Base-by-base conservation (phyloP, 2,797 vertebrate genomes). In the Tympanoctomys barrerae region DNA sequence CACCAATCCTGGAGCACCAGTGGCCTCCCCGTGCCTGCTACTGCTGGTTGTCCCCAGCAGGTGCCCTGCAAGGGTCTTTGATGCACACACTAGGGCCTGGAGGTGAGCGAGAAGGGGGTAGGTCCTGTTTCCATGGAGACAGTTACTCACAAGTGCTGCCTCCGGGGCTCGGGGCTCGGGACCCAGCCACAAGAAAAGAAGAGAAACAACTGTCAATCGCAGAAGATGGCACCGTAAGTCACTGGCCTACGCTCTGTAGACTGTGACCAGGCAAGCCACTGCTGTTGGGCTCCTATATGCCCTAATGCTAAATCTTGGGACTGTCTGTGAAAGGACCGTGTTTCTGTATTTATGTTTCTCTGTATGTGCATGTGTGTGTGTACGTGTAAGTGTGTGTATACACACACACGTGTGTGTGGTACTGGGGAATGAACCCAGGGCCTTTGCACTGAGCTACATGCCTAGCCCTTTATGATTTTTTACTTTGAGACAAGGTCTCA, bases 261-360 rank as follows among this genome's bases (percentile, higher is more conserved):
- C 39, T 66, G 5, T 10, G 10, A 33, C 0, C 22, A 42, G 33
- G 12, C 6, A 0, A 31, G 10, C 54, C 31, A 5, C 24, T 36
- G 57, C 33, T 61, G 52, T 52, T 11, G 81, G 19, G 24, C 5
- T 71, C 31, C 14, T 2, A 1, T 2, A 21, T 5, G n/a, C 66
- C 71, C 52, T 82, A 26, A 39, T 71, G 52, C 61, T 73, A 66
- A 81, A 31, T 33, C 66, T 70, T 39, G 19, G 18, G 22, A 73
- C 26, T 73, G 22, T 73, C 26, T 73, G 22, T 73, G 26, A 73
- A 42, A 26, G 42, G 71, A 73, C 22, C 26, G 8, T 68, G 28
- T 33, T 14, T 57, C 16, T 59, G 57, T 59, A 6, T n/a, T 33
- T 19, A 16, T 68, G 66, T n/a, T 13, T 33, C 11, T 64, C 26